Conservation (phyloP, 2,888 invertebrate genomes). For the Ellobium chinense region DNA sequence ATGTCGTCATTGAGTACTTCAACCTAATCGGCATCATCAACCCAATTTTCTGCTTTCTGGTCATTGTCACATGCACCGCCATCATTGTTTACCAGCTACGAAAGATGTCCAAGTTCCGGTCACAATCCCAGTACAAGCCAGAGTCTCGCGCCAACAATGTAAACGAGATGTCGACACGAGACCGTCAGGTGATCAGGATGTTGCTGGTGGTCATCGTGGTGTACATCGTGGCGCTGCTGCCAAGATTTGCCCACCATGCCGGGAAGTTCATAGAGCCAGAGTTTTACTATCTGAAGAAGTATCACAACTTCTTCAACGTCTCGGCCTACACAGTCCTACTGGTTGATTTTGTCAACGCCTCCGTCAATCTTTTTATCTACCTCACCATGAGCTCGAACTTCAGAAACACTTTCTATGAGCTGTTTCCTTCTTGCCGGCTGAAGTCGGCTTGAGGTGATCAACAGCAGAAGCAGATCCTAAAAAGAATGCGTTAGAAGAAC, state of each 20-base stretch:
- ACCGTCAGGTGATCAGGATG: slow-evolving; percentile 25
- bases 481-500: too few relatives aligned
- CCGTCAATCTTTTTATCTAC: slow-evolving; percentile 18
- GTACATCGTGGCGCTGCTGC: slow-evolving; percentile 22
- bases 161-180: background rate
- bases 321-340: background rate
- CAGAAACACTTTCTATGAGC: slow-evolving; percentile 55
- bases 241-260: slow-evolving; percentile 8
- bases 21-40: slow-evolving; percentile 31
- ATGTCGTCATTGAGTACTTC: slow-evolving; percentile 11
- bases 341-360: slow-evolving; percentile 20
- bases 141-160: background rate
- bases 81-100: slow-evolving; percentile 25
- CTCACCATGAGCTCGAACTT: slow-evolving; percentile 28
- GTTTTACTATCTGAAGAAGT: slow-evolving; percentile 11
- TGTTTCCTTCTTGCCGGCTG: slow-evolving; percentile 69
- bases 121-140: background rate
- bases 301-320: slow-evolving; percentile 31
- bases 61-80: slow-evolving; percentile 20
- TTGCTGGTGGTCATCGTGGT: slow-evolving; percentile 20
- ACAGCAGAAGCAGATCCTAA: too few relatives aligned
- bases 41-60: slow-evolving; percentile 24
- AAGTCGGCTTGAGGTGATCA: too few relatives aligned
- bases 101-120: slow-evolving; percentile 18
- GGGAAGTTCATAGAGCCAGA: slow-evolving; percentile 18